phyloP scores from a whole-genome alignment of 2,797 vertebrate genomes.

The Emydoidea blandingii region DNA sequence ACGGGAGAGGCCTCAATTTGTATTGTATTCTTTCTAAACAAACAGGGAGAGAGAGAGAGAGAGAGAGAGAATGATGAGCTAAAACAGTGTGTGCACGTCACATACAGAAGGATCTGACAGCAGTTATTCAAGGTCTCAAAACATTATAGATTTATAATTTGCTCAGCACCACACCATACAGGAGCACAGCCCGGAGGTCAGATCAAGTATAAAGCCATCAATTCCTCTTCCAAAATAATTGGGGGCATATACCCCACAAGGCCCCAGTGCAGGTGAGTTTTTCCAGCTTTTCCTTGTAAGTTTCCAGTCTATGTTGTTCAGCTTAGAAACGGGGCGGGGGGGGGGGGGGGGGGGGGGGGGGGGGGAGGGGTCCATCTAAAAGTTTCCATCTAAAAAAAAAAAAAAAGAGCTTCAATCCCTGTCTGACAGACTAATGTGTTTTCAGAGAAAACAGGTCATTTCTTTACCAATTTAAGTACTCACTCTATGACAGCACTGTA shows the following conservation, averaged over 20 bases:
- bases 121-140: neutral
- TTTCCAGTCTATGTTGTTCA: neutral
- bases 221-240: neutral
- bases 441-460: neutral
- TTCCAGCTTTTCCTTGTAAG: neutral
- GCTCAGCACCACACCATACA: conserved; percentile 3
- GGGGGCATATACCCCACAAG: neutral
- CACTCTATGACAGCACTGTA: neutral
- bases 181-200: neutral
- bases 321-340: neutral
- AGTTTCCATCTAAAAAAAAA: neutral
- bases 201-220: neutral
- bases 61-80: neutral
- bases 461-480: neutral
- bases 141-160: neutral
- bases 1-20: neutral
- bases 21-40: neutral
- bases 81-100: neutral
- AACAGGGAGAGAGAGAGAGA: neutral
- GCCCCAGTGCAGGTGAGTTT: neutral
- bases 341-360: fast-evolving
- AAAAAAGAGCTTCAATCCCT: neutral
- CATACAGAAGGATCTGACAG: neutral
- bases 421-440: neutral
- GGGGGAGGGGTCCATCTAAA: no score